Conservation (phyloP, 2,113 vertebrate genomes). For the Puffinus mauretanicus region DNA sequence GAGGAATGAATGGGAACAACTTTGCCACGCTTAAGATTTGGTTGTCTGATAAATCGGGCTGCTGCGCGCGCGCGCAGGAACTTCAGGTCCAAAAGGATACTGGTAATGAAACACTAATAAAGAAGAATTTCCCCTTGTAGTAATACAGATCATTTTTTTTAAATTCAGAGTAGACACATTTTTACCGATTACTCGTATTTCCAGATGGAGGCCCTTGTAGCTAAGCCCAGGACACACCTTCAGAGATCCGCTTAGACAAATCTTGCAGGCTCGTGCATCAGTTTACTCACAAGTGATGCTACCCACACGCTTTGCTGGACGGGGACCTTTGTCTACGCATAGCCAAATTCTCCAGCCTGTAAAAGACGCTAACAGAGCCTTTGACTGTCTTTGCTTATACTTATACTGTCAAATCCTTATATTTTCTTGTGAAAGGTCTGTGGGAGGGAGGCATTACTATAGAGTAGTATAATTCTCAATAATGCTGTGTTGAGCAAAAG, state of each 20-base stretch:
- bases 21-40: neutral
- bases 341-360: neutral
- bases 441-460: neutral
- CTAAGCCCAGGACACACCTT: neutral
- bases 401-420: neutral
- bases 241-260: neutral
- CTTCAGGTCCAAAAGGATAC: neutral
- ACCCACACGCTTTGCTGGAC: neutral
- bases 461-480: conserved; percentile 12
- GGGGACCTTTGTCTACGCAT: neutral
- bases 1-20: neutral
- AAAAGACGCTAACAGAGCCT: conserved; percentile 17
- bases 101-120: neutral
- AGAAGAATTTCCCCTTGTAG: neutral
- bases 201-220: neutral
- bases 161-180: neutral
- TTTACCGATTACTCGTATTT: neutral
- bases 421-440: neutral
- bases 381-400: neutral
- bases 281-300: neutral
- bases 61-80: neutral
- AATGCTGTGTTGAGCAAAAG: conserved; percentile 23
- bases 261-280: neutral
- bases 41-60: neutral
- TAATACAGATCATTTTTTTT: neutral